Evolutionary conservation across 2,797 vertebrate species (phyloP).

Genomic region (Schizopygopsis malacanthus): DNA sequence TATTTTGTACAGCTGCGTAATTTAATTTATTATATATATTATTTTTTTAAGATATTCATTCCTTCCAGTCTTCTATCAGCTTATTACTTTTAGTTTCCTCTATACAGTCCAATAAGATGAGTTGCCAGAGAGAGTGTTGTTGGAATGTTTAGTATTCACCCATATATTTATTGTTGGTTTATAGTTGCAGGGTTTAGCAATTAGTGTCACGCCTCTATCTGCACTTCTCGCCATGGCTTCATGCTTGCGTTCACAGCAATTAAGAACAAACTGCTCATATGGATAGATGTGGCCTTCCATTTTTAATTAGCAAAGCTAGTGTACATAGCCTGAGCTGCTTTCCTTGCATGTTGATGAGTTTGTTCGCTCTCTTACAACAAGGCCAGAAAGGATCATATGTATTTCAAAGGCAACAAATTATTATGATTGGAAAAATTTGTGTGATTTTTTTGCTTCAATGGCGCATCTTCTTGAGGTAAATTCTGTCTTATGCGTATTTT

Average conservation of each 20-base stretch:
- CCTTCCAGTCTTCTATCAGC: constrained; percentile 25
- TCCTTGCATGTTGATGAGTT: constrained; percentile 71
- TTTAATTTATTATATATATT: constrained; percentile 51
- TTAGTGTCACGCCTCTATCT: constrained; percentile 78
- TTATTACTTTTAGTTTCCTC: constrained; percentile 29
- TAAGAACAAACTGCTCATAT: constrained; percentile 77
- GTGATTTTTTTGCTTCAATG: not conserved
- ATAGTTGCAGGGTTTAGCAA: constrained; percentile 74
- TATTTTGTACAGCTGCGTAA: constrained; percentile 38
- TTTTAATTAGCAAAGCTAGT: constrained; percentile 80
- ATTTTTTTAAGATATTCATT: constrained; percentile 33
- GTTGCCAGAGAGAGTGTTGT: constrained; percentile 66
- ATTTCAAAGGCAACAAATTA: not conserved
- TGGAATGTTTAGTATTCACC: constrained; percentile 70
- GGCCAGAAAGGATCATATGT: not conserved
- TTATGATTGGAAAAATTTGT: not conserved
- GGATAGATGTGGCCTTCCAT: constrained; percentile 79
- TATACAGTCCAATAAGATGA: constrained; percentile 45
- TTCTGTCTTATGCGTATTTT: too few species aligned
- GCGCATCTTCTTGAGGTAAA: not conserved
- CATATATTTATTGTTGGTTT: constrained; percentile 68
- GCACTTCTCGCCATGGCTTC: constrained; percentile 73
- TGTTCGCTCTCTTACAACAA: constrained; percentile 52
- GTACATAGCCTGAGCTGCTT: constrained; percentile 68
- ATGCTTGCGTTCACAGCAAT: constrained; percentile 83